A percentile compares a stretch with the other conserved stretches of the same genome.
Conservation (phyloP, 2,113 vertebrate species). For the Rhea pennata region DNA sequence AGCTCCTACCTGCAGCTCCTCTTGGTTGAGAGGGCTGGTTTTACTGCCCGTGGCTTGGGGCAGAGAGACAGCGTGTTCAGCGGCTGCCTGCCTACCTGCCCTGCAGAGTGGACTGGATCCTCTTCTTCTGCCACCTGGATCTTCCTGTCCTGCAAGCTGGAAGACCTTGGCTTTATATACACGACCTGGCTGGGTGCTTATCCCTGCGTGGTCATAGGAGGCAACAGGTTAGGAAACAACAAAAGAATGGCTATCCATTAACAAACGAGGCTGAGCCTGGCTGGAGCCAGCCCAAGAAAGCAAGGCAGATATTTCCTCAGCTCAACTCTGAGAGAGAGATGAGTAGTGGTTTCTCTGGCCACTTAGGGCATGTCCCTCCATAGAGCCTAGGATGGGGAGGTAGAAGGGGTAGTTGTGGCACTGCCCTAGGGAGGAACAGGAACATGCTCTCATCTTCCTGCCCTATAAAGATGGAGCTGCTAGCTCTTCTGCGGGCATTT, state of each 20-base stretch:
- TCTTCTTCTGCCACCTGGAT: neutral
- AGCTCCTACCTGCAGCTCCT: neutral
- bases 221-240: neutral
- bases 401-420: neutral
- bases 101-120: neutral
- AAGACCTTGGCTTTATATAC: neutral
- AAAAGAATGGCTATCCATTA: constrained; percentile 7
- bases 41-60: neutral
- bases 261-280: fast-evolving
- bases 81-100: neutral
- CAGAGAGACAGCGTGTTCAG: neutral
- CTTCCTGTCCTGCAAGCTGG: neutral
- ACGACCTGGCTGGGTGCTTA: fast-evolving
- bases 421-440: neutral
- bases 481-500: neutral
- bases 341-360: neutral
- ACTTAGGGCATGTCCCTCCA: too few relatives aligned
- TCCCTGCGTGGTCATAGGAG: neutral
- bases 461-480: fast-evolving
- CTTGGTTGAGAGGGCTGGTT: fast-evolving
- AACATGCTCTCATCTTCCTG: fast-evolving
- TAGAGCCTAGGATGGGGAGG: neutral
- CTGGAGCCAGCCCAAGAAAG: neutral
- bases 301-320: neutral
- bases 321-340: fast-evolving